Percentiles rank a stretch among this genome's conserved stretches.
Evolutionary conservation across 2,888 invertebrate species (phyloP).

Genomic region (Gymnoscelis rufifasciata): DNA sequence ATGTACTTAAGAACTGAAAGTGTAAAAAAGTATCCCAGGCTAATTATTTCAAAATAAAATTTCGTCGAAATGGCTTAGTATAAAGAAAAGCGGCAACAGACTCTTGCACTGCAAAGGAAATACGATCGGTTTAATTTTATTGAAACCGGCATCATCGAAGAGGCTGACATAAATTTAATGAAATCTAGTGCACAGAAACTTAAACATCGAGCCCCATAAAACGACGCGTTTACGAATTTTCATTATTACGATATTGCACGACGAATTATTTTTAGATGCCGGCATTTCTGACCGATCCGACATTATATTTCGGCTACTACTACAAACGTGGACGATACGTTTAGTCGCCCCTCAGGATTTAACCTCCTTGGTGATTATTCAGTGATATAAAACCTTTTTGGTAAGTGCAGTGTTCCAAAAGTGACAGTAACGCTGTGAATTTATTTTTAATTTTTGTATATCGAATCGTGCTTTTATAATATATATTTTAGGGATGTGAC

Average conservation of each 20-base stretch:
- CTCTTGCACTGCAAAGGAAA: no score
- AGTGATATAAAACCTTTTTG: slow-evolving; percentile 21
- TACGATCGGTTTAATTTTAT: no score
- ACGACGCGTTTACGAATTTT: slow-evolving; percentile 42
- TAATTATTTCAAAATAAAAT: no score
- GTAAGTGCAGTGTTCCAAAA: slow-evolving; percentile 19
- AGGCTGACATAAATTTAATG: no score
- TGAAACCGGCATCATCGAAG: no score
- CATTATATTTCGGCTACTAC: slow-evolving; percentile 32
- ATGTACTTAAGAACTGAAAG: no score
- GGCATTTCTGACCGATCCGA: slow-evolving; percentile 34
- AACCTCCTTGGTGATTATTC: slow-evolving; percentile 22
- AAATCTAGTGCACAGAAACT: neutral
- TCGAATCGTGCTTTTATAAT: neutral
- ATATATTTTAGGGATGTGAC: neutral
- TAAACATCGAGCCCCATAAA: slow-evolving; percentile 31
- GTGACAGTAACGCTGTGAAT: slow-evolving; percentile 13
- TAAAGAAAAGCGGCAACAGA: no score
- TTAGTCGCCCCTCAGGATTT: slow-evolving; percentile 22
- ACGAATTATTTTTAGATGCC: slow-evolving; percentile 47
- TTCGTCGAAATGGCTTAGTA: no score
- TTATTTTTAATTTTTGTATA: slow-evolving; percentile 6
- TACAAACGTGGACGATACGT: slow-evolving; percentile 27
- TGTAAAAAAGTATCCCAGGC: no score
- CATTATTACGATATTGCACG: slow-evolving; percentile 40